phyloP scores from a whole-genome alignment of 1,140 invertebrate species.

The Lepidurus arcticus region DNA sequence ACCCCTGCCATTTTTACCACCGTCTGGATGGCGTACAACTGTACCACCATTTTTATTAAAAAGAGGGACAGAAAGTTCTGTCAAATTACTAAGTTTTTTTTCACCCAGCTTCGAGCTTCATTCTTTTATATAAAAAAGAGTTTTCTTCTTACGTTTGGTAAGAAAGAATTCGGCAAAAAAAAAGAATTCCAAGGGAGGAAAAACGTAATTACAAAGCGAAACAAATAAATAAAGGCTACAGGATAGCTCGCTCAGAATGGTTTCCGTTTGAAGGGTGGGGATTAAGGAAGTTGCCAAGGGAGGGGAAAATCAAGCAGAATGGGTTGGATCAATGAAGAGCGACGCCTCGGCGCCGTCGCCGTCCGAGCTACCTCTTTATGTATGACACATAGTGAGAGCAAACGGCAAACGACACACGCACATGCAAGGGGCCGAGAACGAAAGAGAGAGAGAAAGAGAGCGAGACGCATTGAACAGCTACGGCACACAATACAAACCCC shows the following conservation, averaged over 20 bases:
- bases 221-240: neutral
- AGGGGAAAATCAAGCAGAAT: neutral
- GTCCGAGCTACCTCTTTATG: neutral
- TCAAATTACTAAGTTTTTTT: no score
- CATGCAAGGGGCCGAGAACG: neutral
- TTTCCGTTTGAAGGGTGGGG: neutral
- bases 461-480: neutral
- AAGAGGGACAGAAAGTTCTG: no score
- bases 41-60: no score
- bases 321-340: conserved; percentile 10
- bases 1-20: conserved; percentile 9
- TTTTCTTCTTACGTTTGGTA: neutral
- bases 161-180: neutral
- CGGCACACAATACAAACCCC: neutral
- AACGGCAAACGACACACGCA: conserved; percentile 13
- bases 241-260: neutral
- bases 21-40: neutral
- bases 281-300: neutral
- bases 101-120: neutral
- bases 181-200: neutral
- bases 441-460: neutral
- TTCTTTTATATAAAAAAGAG: neutral
- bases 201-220: neutral
- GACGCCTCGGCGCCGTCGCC: conserved; percentile 14
- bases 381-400: neutral